Percentiles rank a stretch among this genome's conserved stretches.
Evolutionary conservation across 2,113 vertebrate genomes (phyloP).

Genomic region (Stigmatopora argus): DNA sequence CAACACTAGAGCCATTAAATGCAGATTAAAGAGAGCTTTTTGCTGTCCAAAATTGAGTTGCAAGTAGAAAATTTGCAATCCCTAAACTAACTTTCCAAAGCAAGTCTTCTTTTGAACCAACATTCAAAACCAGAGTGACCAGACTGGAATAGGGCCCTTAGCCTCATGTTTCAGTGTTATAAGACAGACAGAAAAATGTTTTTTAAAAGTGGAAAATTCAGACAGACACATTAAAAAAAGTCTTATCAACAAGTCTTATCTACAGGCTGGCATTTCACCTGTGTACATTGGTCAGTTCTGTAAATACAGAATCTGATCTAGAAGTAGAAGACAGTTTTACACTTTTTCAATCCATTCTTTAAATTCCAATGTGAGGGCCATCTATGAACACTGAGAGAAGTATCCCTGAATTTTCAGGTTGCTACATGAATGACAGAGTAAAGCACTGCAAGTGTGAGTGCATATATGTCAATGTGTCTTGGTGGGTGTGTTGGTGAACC

Average conservation of each 20-base stretch:
- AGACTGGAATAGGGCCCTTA: neutral
- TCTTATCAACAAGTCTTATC: neutral
- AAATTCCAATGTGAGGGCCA: slow-evolving; percentile 57
- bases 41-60: slow-evolving; percentile 22
- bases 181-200: neutral
- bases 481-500: slow-evolving; percentile 6
- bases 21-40: slow-evolving; percentile 51
- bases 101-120: neutral
- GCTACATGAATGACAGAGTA: slow-evolving; percentile 48
- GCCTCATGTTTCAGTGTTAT: neutral
- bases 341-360: slow-evolving; percentile 40
- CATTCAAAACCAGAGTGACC: neutral
- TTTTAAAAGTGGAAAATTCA: neutral
- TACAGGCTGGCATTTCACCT: slow-evolving; percentile 15
- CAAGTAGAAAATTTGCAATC: slow-evolving; percentile 24
- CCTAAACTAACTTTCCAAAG: neutral
- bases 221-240: neutral
- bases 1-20: slow-evolving; percentile 44
- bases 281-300: slow-evolving; percentile 18
- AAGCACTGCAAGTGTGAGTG: slow-evolving; percentile 15
- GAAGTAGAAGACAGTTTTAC: slow-evolving; percentile 20
- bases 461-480: slow-evolving; percentile 1
- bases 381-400: slow-evolving; percentile 46
- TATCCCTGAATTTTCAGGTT: slow-evolving; percentile 54
- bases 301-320: slow-evolving; percentile 12